phyloP scores from a whole-genome alignment of 2,113 vertebrate species.

The Lutjanus erythropterus region DNA sequence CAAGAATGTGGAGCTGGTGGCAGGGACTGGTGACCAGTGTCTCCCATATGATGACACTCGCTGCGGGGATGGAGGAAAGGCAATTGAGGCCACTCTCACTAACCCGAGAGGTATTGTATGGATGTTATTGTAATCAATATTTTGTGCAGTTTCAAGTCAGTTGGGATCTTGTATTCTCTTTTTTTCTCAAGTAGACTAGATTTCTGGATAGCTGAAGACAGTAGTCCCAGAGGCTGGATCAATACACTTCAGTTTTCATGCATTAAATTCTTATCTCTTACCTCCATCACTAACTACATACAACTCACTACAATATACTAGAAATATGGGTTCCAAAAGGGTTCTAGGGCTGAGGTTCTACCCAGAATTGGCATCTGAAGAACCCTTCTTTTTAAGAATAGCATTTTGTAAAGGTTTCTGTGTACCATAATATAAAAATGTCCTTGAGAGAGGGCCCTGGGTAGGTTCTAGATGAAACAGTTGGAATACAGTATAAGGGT shows the following conservation, averaged over 20 bases:
- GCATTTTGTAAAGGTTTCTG: too few relatives aligned
- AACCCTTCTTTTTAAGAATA: too few relatives aligned
- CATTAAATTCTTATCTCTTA: constrained; percentile 49
- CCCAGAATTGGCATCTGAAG: too few relatives aligned
- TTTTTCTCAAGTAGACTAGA: constrained; percentile 26
- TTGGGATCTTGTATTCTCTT: neutral
- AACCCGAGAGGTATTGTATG: constrained; percentile 92
- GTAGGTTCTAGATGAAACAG: too few relatives aligned
- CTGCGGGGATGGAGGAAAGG: constrained; percentile 97
- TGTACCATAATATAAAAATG: too few relatives aligned
- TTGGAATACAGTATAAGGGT: too few relatives aligned
- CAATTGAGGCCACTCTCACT: constrained; percentile 93
- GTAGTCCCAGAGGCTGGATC: constrained; percentile 46
- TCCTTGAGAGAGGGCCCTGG: too few relatives aligned
- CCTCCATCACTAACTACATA: neutral
- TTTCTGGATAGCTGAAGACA: constrained; percentile 1
- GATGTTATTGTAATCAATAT: constrained; percentile 20
- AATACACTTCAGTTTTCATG: constrained; percentile 59
- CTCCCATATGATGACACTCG: constrained; percentile 96
- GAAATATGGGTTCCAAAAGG: too few relatives aligned
- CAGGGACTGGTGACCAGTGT: constrained; percentile 97
- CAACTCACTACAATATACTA: too few relatives aligned
- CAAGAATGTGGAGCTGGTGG: constrained; percentile 95
- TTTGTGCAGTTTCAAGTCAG: neutral
- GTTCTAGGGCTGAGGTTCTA: too few relatives aligned